Conservation (phyloP, 2,113 vertebrate species). For the Microcebus jonahi region DNA sequence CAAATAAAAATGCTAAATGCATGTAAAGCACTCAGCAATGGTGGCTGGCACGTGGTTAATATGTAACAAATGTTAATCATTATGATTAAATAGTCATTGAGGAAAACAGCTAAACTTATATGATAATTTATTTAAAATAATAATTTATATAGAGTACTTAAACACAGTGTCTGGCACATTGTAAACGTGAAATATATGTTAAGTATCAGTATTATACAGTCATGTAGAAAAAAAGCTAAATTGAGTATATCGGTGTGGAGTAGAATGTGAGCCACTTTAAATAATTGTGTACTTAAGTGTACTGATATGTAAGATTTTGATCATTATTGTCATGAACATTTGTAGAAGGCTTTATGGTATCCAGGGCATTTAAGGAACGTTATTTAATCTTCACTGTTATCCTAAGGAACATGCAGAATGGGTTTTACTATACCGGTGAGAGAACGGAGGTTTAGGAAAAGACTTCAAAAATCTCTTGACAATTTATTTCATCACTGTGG, state of each 20-base stretch:
- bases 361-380: background rate
- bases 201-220: background rate
- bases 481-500: background rate
- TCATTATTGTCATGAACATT: background rate
- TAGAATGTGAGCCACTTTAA: conserved; percentile 15
- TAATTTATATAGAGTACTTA: conserved; percentile 30
- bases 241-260: background rate
- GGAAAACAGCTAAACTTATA: conserved; percentile 39
- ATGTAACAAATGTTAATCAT: conserved; percentile 20
- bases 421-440: background rate
- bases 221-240: conserved; percentile 32
- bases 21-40: conserved; percentile 15
- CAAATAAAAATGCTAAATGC: background rate
- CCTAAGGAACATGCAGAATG: background rate
- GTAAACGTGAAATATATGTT: background rate
- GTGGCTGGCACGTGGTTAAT: background rate
- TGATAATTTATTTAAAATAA: conserved; percentile 52
- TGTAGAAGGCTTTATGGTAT: background rate
- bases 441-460: background rate
- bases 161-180: background rate
- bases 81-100: conserved; percentile 44
- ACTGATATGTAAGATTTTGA: background rate
- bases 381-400: background rate
- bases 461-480: background rate
- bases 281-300: background rate